Evolutionary conservation across 1,140 invertebrate genomes (phyloP).

Genomic region (Heliconius nattereri): DNA sequence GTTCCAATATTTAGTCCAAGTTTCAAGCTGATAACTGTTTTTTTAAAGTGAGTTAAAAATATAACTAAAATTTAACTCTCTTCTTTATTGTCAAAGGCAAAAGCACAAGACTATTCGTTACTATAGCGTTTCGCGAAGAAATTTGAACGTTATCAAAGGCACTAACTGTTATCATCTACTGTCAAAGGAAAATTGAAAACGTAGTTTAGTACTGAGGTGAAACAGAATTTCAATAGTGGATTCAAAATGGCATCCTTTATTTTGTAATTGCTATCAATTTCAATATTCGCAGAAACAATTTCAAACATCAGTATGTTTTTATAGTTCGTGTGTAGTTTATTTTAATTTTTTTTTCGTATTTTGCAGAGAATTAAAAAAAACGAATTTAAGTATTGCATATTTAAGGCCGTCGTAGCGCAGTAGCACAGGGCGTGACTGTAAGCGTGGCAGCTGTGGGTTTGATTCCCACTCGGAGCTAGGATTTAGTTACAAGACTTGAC

Average conservation of each 20-base stretch:
- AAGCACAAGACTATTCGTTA: neutral
- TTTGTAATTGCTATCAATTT: neutral
- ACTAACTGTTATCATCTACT: neutral
- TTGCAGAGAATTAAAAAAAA: too few species aligned
- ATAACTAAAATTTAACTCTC: neutral
- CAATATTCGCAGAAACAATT: neutral
- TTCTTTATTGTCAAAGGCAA: neutral
- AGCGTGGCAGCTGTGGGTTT: neutral
- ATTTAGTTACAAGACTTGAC: too few species aligned
- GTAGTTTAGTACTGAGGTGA: neutral
- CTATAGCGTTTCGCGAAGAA: neutral
- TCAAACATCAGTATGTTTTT: neutral
- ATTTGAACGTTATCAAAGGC: neutral
- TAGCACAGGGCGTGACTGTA: neutral
- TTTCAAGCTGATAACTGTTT: too few species aligned
- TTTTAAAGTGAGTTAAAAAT: too few species aligned
- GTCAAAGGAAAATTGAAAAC: constrained; percentile 5
- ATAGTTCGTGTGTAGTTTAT: too few species aligned
- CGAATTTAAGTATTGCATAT: too few species aligned
- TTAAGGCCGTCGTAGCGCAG: too few species aligned
- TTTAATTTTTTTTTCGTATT: too few species aligned
- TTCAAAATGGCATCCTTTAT: neutral
- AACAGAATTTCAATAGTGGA: neutral
- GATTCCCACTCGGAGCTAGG: too few species aligned
- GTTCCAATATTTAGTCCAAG: too few species aligned